phyloP scores from a whole-genome alignment of 2,797 vertebrate species.

The Gallirallus australis region DNA sequence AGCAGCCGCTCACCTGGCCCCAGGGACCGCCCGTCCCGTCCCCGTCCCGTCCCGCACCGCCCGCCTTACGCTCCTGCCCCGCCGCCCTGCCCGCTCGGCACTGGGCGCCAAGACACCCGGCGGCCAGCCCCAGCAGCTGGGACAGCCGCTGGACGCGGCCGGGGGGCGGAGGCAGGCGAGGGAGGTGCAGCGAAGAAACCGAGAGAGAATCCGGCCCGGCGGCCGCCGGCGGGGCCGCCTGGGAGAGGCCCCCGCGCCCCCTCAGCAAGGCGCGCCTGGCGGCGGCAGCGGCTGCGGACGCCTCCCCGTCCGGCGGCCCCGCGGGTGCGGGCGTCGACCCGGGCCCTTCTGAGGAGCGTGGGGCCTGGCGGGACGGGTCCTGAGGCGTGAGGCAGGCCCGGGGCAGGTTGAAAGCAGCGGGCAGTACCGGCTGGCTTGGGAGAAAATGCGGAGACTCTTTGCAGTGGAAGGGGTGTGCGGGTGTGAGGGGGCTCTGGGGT shows the following conservation, averaged over 20 bases:
- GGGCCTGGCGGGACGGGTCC: not conserved
- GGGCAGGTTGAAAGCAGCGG: not conserved
- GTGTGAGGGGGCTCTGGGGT: too few relatives aligned
- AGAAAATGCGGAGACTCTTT: accelerated
- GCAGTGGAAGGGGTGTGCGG: too few relatives aligned
- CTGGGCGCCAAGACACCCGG: not conserved
- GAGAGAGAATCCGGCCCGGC: not conserved
- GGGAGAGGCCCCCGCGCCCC: not conserved
- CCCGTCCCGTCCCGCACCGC: not conserved
- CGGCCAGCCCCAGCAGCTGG: not conserved
- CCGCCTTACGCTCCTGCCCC: not conserved
- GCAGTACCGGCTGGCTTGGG: not conserved
- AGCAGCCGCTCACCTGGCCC: not conserved
- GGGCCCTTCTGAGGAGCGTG: not conserved
- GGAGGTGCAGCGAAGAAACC: not conserved
- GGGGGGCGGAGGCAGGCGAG: constrained; percentile 21
- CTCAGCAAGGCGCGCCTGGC: not conserved
- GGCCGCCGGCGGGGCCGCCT: not conserved
- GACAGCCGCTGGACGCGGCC: not conserved
- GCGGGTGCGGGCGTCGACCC: not conserved
- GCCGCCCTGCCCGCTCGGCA: not conserved
- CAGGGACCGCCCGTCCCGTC: not conserved
- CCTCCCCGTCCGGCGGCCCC: not conserved
- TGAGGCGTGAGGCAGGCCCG: not conserved
- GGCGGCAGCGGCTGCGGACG: not conserved